These are phyloP conservation scores for Ataeniobius toweri DNA, from an alignment of 2,797 vertebrate genomes.

Conservation along the genomic window DNA sequence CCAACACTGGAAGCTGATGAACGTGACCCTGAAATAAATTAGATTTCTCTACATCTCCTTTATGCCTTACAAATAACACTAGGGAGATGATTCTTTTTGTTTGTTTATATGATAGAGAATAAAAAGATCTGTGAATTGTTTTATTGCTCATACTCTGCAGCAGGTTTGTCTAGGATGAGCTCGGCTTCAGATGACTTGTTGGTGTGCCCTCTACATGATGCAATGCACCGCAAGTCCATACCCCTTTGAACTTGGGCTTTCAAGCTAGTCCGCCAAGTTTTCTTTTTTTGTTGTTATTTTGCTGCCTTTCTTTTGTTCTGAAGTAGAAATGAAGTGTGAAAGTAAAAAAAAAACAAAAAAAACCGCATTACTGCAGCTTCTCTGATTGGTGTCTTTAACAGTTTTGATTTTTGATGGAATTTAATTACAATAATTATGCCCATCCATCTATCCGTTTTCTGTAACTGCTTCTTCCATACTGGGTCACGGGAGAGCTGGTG, in stretches of 20 bases:
- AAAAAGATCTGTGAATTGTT: slow-evolving; percentile 62
- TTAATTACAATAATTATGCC: slow-evolving; percentile 3
- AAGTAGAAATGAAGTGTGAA: slow-evolving; percentile 45
- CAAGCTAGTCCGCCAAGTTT: slow-evolving; percentile 76
- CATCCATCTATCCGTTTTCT: too few species aligned
- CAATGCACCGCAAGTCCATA: slow-evolving; percentile 80
- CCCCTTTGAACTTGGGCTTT: slow-evolving; percentile 83
- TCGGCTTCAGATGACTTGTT: slow-evolving; percentile 71
- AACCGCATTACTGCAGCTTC: slow-evolving; percentile 6
- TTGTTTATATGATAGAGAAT: slow-evolving; percentile 35
- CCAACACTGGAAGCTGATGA: slow-evolving; percentile 58
- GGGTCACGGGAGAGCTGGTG: too few species aligned
- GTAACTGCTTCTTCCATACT: too few species aligned
- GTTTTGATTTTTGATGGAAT: slow-evolving; percentile 33
- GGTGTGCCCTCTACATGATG: slow-evolving; percentile 78
- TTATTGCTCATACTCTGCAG: slow-evolving; percentile 45
- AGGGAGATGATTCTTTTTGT: slow-evolving; percentile 4
- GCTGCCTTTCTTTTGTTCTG: slow-evolving; percentile 53
- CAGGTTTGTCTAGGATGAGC: slow-evolving; percentile 69
- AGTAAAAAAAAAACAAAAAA: slow-evolving; percentile 6
- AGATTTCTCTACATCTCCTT: slow-evolving; percentile 64
- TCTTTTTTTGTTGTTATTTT: slow-evolving; percentile 73
- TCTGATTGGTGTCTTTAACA: slow-evolving; percentile 27
- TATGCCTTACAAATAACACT: slow-evolving; percentile 55
- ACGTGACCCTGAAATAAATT: slow-evolving; percentile 68